Evolutionary conservation across 2,113 vertebrate genomes (phyloP).

Genomic region (Actinemys pallida): DNA sequence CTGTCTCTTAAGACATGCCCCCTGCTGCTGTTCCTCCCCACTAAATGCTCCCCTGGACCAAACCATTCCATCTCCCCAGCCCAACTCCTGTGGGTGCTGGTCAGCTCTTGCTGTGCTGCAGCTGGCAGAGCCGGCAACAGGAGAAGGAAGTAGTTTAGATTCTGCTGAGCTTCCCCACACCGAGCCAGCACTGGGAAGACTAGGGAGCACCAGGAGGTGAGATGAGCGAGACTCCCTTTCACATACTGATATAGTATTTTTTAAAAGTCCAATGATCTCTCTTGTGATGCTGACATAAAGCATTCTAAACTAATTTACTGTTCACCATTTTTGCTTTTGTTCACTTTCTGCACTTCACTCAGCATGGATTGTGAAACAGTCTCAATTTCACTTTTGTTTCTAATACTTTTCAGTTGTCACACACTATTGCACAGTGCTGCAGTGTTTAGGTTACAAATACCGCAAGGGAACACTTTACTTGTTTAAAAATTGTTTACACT

Average conservation of each 20-base stretch:
- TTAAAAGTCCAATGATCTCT: neutral
- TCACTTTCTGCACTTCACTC: neutral
- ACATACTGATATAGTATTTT: neutral
- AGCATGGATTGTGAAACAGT: neutral
- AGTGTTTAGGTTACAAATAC: neutral
- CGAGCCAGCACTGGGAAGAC: fast-evolving
- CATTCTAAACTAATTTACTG: neutral
- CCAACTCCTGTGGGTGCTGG: neutral
- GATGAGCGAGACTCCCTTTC: neutral
- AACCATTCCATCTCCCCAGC: neutral
- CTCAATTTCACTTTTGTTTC: neutral
- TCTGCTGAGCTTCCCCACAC: neutral
- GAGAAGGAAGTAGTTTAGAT: neutral
- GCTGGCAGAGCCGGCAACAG: neutral
- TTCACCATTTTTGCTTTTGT: neutral
- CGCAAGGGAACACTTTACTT: neutral
- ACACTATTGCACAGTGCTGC: neutral
- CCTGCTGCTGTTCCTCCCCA: neutral
- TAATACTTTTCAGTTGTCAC: neutral
- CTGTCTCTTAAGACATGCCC: fast-evolving
- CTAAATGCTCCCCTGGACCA: neutral
- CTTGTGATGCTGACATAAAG: fast-evolving
- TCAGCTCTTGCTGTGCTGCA: fast-evolving
- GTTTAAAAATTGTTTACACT: neutral
- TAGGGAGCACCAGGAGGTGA: fast-evolving